These are phyloP conservation scores for Steatocranus sp. DNA, from an alignment of 2,797 vertebrate species.

Conservation along the genomic window DNA sequence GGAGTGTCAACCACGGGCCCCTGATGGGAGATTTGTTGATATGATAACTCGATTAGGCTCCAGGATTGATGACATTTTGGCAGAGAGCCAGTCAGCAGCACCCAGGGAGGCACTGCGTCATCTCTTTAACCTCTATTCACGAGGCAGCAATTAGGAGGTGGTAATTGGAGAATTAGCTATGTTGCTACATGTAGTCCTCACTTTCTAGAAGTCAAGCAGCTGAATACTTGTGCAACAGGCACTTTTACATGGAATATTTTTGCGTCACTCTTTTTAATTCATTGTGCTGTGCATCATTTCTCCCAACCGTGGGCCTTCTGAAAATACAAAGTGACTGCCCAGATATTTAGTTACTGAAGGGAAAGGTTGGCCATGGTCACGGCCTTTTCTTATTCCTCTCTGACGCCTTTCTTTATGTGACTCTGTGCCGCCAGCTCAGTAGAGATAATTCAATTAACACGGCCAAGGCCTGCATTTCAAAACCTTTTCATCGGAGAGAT, in stretches of 20 bases:
- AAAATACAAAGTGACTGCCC: constrained; percentile 3
- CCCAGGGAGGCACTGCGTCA: constrained; percentile 61
- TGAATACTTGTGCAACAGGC: neutral
- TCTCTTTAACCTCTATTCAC: constrained; percentile 77
- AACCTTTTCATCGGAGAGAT: constrained; percentile 59
- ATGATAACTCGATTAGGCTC: constrained; percentile 82
- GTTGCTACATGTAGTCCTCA: constrained; percentile 25
- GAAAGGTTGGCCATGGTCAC: neutral
- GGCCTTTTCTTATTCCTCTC: constrained; percentile 25
- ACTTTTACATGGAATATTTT: neutral
- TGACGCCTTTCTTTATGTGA: constrained; percentile 15
- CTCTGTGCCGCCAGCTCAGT: constrained; percentile 19
- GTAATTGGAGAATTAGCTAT: constrained; percentile 74
- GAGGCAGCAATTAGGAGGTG: constrained; percentile 70
- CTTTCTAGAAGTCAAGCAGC: neutral
- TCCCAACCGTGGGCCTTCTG: neutral
- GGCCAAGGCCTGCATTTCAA: constrained; percentile 62
- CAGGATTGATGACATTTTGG: constrained; percentile 73
- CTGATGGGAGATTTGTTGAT: constrained; percentile 80
- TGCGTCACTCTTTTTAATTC: neutral
- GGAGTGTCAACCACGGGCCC: constrained; percentile 67
- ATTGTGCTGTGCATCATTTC: neutral
- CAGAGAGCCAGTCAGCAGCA: constrained; percentile 55
- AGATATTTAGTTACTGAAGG: neutral
- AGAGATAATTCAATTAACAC: constrained; percentile 66